Percentiles rank a stretch among this genome's conserved stretches.
phyloP scores from a whole-genome alignment of 2,888 invertebrate genomes.

The Tenodera sinensis region DNA sequence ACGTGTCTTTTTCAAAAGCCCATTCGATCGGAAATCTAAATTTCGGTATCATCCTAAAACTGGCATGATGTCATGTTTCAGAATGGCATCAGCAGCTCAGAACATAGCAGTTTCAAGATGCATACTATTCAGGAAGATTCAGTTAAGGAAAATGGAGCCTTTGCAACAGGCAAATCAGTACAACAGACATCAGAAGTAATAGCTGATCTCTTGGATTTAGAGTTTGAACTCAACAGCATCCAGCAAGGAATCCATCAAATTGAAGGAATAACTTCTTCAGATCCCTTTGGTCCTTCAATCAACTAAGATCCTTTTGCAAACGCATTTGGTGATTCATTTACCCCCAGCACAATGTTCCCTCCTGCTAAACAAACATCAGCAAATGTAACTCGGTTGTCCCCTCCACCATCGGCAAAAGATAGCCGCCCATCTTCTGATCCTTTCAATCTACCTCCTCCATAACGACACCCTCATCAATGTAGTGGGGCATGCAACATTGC shows the following conservation, averaged over 20 bases:
- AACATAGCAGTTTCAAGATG: conserved; percentile 26
- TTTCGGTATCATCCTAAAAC: too few species aligned
- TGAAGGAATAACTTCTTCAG: conserved; percentile 76
- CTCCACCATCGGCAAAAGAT: conserved; percentile 36
- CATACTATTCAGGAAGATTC: conserved; percentile 28
- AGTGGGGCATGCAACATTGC: conserved; percentile 33
- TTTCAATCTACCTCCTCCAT: conserved; percentile 32
- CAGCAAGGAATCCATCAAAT: conserved; percentile 86
- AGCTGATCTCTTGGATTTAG: conserved; percentile 82
- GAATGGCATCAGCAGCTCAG: conserved; percentile 25
- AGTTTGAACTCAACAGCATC: conserved; percentile 80
- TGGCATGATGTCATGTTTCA: not conserved
- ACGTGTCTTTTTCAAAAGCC: too few species aligned
- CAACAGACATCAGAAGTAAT: conserved; percentile 46
- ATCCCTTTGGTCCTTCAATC: conserved; percentile 58
- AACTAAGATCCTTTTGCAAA: conserved; percentile 45
- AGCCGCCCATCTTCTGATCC: conserved; percentile 45
- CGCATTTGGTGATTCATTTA: conserved; percentile 74
- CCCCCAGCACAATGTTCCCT: conserved; percentile 37
- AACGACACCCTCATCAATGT: conserved; percentile 30
- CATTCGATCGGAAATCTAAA: too few species aligned
- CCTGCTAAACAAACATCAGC: conserved; percentile 4
- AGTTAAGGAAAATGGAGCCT: conserved; percentile 27
- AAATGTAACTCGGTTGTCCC: conserved; percentile 25
- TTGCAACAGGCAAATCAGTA: conserved; percentile 25